phyloP scores from a whole-genome alignment of 2,888 invertebrate genomes.

The Parnassius orleans region DNA sequence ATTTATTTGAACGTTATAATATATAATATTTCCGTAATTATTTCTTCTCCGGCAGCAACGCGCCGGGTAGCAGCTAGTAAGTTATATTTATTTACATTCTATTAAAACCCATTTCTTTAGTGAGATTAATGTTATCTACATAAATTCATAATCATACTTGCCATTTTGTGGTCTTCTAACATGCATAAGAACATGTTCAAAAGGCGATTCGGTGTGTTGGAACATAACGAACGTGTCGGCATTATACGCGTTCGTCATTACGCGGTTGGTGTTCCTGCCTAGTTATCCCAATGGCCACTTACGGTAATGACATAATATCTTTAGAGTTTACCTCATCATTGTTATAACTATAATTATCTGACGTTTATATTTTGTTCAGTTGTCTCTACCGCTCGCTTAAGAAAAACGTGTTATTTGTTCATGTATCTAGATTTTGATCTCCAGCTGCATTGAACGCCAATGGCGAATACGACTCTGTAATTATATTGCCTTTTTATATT shows the following conservation, averaged over 20 bases:
- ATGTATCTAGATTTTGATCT: conserved; percentile 60
- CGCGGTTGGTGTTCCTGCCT: conserved; percentile 8
- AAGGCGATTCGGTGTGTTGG: too few relatives aligned
- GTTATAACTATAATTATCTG: conserved; percentile 29
- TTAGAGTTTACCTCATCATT: conserved; percentile 21
- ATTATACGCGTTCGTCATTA: conserved; percentile 16
- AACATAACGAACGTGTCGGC: conserved; percentile 2
- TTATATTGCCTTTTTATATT: conserved; percentile 66
- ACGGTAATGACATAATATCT: conserved; percentile 27
- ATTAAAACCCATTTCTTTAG: too few relatives aligned
- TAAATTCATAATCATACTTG: too few relatives aligned
- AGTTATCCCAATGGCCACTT: conserved; percentile 24
- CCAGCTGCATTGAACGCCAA: conserved; percentile 47
- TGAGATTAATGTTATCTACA: too few relatives aligned
- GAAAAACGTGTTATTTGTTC: conserved; percentile 50
- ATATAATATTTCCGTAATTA: too few relatives aligned
- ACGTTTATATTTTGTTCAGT: conserved; percentile 32
- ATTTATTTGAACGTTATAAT: too few relatives aligned
- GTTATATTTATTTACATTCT: too few relatives aligned
- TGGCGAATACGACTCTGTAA: conserved; percentile 61
- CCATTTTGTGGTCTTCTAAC: too few relatives aligned
- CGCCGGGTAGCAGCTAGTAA: too few relatives aligned
- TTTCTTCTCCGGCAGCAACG: too few relatives aligned
- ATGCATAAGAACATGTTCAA: too few relatives aligned
- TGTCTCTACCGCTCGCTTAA: conserved; percentile 34